phyloP scores from a whole-genome alignment of 2,888 invertebrate species.

The Oscheius sp. region DNA sequence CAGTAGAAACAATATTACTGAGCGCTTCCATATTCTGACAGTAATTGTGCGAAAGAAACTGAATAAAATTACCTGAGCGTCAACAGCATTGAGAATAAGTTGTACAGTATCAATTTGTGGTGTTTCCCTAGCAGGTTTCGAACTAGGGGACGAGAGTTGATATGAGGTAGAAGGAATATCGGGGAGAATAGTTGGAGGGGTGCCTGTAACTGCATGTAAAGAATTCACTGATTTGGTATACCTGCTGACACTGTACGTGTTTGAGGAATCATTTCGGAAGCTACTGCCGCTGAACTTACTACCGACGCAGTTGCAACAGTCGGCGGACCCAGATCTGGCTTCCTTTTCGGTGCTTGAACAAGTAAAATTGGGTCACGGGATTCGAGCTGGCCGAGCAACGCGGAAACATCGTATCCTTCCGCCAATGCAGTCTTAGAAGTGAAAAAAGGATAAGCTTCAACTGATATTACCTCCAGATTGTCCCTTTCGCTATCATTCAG shows the following conservation, averaged over 20 bases:
- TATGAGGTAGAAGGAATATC: conserved; percentile 1
- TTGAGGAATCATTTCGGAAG: background rate
- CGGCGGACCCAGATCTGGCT: background rate
- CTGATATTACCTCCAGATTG: conserved; percentile 4
- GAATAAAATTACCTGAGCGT: conserved; percentile 1
- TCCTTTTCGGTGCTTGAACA: conserved; percentile 5
- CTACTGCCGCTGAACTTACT: background rate
- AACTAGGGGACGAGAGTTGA: background rate
- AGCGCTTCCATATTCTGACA: background rate
- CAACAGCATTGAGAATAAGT: conserved; percentile 10
- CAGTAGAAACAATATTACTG: background rate
- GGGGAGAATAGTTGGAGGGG: background rate
- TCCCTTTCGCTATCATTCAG: conserved; percentile 20
- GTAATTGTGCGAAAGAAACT: background rate
- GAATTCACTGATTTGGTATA: background rate
- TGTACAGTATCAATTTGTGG: background rate
- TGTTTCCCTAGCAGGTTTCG: too few species aligned
- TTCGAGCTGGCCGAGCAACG: conserved; percentile 1
- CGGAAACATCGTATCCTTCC: conserved; percentile 24
- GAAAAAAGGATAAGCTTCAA: too few species aligned
- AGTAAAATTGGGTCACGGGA: background rate
- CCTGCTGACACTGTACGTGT: too few species aligned
- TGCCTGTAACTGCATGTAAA: background rate
- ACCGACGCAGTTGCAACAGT: background rate
- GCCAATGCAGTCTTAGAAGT: conserved; percentile 1